Evolutionary conservation across 2,888 invertebrate genomes (phyloP), one percentile per base, ranked within the genome.

Genomic region (Choristoneura rosaceana): DNA sequence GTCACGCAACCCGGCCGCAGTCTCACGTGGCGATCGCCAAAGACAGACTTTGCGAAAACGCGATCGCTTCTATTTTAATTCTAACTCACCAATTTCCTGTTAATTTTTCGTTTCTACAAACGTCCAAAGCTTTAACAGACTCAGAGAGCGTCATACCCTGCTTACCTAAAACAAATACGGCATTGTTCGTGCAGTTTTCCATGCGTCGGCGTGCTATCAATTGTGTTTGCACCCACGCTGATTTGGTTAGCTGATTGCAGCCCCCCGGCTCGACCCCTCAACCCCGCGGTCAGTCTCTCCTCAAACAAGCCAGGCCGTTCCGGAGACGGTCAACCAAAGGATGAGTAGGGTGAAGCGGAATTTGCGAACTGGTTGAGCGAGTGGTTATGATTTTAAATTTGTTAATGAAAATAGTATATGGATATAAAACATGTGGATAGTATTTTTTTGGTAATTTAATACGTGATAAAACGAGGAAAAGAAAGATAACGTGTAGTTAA

Each of bases 221-320:
- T 91, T 90, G 91, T 91, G 88, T 92, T 92, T 90, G 90, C 86
- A 52, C 50, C 50, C 41, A 81, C 80, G 80, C 81, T 90, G 90
- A 92, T 92, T 89, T 87, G 88, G 91, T 92, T 93, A 93, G 92
- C 88, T 93, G 92, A 93, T 93, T 93, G 92, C 90, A 83, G 75
- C 81, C 69, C 78, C 77, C 47, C 47, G n/a, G 14, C 47, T n/a
- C 47, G 47, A n/a, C n/a, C 47, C 47, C 14, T n/a, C 43, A 10
- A 77, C 45, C 62, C 47, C 64, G 64, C 50, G 64, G 86, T 83
- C 84, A 43, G 63, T 10, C 45, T 79, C 87, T 90, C 83, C 87
- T 89, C 90, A 90, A 90, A 91, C 88, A 89, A 82, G 73, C 80
- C 82, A 71, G 73, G 66, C 69, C 74, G 60, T 41, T 45, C 62